Percentiles rank a stretch among this genome's conserved stretches.
phyloP scores from a whole-genome alignment of 2,888 invertebrate species.

The Neoitamus cyanurus region DNA sequence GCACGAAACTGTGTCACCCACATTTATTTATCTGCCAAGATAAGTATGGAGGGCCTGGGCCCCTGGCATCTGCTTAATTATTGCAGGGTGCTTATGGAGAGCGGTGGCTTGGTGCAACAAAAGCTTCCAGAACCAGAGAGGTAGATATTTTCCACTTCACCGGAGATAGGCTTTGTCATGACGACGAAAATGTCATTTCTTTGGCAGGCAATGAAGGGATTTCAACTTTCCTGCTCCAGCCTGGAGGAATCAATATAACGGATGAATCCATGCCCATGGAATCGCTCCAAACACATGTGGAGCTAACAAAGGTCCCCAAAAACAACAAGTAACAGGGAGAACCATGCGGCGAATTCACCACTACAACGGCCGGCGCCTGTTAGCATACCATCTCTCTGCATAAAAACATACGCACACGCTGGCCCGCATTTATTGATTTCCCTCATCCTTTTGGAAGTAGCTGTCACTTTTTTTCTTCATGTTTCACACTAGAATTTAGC shows the following conservation, averaged over 20 bases:
- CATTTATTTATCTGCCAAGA: neutral
- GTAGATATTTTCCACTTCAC: neutral
- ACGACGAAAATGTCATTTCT: neutral
- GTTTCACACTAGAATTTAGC: slow-evolving; percentile 22
- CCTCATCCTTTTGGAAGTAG: slow-evolving; percentile 45
- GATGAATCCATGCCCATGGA: neutral
- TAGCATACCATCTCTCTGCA: neutral
- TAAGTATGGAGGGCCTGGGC: neutral
- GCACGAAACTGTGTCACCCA: neutral
- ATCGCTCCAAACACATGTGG: neutral
- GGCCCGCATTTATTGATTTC: slow-evolving; percentile 50
- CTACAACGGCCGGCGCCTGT: neutral
- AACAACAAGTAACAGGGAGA: neutral
- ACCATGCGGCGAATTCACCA: slow-evolving; percentile 42
- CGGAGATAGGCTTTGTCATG: neutral
- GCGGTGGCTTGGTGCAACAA: neutral
- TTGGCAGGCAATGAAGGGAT: no score
- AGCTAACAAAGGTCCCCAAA: neutral
- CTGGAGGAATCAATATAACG: neutral
- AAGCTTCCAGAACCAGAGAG: neutral
- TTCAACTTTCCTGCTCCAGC: neutral
- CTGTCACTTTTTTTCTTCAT: slow-evolving; percentile 48
- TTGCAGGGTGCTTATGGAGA: neutral
- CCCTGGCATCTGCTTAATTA: neutral
- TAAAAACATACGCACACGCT: slow-evolving; percentile 28